phyloP scores from a whole-genome alignment of 2,888 invertebrate species.

The Cosmorhoe ocellata region DNA sequence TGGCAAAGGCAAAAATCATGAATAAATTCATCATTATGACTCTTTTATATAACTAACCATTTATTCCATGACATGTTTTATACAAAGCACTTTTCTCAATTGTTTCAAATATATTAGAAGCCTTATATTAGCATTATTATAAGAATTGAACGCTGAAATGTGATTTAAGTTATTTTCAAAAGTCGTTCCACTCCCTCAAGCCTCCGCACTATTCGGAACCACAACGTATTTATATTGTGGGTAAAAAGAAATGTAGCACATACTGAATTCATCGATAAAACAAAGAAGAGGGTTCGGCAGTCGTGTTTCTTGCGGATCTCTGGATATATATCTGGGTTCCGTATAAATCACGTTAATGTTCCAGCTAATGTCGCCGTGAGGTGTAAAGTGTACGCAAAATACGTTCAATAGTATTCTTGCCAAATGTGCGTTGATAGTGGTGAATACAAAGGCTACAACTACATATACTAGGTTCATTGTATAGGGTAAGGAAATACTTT shows the following conservation, averaged over 20 bases:
- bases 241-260: conserved; percentile 27
- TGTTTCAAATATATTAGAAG: too few relatives aligned
- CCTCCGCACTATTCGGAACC: conserved; percentile 12
- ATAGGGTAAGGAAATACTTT: too few relatives aligned
- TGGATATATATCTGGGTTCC: conserved; percentile 62
- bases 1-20: too few relatives aligned
- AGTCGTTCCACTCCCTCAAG: background rate
- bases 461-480: too few relatives aligned
- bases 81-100: too few relatives aligned
- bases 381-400: conserved; percentile 54
- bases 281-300: conserved; percentile 55
- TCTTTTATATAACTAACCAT: too few relatives aligned
- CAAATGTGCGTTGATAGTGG: conserved; percentile 27
- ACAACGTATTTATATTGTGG: conserved; percentile 21
- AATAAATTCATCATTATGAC: too few relatives aligned
- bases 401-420: conserved; percentile 41
- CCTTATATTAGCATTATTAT: too few relatives aligned
- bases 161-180: too few relatives aligned
- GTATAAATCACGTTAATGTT: conserved; percentile 72
- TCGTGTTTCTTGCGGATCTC: conserved; percentile 53
- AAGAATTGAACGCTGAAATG: too few relatives aligned
- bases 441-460: background rate
- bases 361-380: conserved; percentile 62
- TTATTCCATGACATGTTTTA: too few relatives aligned
- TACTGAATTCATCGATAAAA: conserved; percentile 40